These are phyloP conservation scores for Alouatta palliata DNA, from an alignment of 2,113 vertebrate genomes.

Conservation along the genomic window DNA sequence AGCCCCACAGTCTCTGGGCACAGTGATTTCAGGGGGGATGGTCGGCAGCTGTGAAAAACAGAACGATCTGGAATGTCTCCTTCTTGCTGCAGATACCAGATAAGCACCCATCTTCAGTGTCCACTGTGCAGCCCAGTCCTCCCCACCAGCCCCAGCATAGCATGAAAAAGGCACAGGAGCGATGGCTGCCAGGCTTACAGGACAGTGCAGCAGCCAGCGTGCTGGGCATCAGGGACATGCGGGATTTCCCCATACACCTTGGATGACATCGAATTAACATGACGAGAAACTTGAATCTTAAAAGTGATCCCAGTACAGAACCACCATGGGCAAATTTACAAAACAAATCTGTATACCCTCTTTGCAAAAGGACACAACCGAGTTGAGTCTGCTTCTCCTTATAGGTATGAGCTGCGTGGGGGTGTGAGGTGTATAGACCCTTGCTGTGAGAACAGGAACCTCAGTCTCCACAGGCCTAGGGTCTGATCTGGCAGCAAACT, in stretches of 20 bases:
- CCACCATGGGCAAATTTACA: background rate
- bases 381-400: conserved; percentile 56
- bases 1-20: background rate
- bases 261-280: conserved; percentile 39
- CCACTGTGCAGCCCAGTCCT: background rate
- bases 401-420: background rate
- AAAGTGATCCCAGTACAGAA: background rate
- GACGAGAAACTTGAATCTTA: background rate
- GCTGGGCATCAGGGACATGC: background rate
- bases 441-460: conserved; percentile 60
- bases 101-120: background rate
- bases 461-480: conserved; percentile 31
- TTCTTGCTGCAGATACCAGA: background rate
- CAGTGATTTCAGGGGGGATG: no score
- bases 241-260: conserved; percentile 12
- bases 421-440: conserved; percentile 54
- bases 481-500: conserved; percentile 56
- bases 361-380: conserved; percentile 50
- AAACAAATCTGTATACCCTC: background rate
- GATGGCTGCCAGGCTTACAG: background rate
- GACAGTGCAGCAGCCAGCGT: accelerated
- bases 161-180: background rate
- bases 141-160: background rate
- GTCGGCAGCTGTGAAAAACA: background rate
- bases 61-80: background rate